These are phyloP conservation scores for Melitaea athalia DNA, from an alignment of 2,888 invertebrate species.

Conservation along the genomic window DNA sequence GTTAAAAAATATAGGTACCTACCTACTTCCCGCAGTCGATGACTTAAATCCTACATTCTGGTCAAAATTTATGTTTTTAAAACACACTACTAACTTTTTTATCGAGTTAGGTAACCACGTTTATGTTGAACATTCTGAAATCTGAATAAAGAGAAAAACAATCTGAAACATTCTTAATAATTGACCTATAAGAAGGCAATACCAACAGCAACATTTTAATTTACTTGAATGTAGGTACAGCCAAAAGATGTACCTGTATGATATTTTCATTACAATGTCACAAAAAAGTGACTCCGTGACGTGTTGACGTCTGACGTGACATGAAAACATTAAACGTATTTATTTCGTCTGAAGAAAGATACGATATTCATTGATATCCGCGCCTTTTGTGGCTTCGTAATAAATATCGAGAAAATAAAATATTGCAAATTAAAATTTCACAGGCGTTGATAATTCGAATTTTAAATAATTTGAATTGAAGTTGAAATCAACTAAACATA, in stretches of 20 bases:
- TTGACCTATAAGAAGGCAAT: not conserved
- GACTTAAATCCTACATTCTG: no score
- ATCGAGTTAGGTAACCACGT: no score
- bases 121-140: no score
- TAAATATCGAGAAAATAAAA: not conserved
- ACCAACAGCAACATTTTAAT: not conserved
- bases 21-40: no score
- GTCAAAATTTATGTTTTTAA: no score
- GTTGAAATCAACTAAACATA: no score
- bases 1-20: no score
- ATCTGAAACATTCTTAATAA: no score
- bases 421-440: not conserved
- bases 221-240: no score
- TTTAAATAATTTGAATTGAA: not conserved
- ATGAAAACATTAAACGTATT: not conserved
- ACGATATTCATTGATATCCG: not conserved
- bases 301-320: slow-evolving; percentile 6
- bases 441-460: not conserved
- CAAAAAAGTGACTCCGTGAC: not conserved
- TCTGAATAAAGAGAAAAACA: no score
- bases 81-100: no score
- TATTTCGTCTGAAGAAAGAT: not conserved
- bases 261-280: slow-evolving; percentile 10
- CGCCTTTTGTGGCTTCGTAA: not conserved
- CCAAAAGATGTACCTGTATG: no score